Evolutionary conservation across 2,888 invertebrate species (phyloP).

Genomic region (Coecobrya sp.): DNA sequence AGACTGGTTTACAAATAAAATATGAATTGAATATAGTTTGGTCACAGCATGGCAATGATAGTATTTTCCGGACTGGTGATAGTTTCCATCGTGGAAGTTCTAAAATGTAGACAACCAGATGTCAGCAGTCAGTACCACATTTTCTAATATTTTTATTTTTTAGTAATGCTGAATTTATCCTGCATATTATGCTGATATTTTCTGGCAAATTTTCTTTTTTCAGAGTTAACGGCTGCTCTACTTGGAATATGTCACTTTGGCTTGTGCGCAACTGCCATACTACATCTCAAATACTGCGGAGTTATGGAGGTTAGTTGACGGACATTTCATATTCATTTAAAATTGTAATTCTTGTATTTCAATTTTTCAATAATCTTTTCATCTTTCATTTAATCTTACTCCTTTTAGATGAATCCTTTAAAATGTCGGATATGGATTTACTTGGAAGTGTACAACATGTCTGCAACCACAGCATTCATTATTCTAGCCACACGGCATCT

Average conservation of each 20-base stretch:
- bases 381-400: neutral
- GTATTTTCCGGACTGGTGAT: conserved; percentile 71
- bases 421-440: conserved; percentile 77
- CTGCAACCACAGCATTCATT: conserved; percentile 70
- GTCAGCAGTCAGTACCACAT: conserved; percentile 46
- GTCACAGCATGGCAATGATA: conserved; percentile 68
- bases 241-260: conserved; percentile 74
- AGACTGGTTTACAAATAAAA: too few species aligned
- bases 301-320: conserved; percentile 64
- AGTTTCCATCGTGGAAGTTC: conserved; percentile 54
- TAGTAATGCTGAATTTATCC: neutral
- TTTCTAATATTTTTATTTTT: neutral
- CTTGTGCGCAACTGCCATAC: conserved; percentile 69
- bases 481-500: conserved; percentile 68
- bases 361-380: neutral
- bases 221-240: conserved; percentile 58
- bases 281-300: conserved; percentile 69
- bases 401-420: conserved; percentile 67
- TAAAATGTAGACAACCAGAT: conserved; percentile 53
- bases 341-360: neutral
- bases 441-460: conserved; percentile 76
- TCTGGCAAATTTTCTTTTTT: conserved; percentile 22
- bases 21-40: conserved; percentile 22
- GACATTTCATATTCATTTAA: neutral
- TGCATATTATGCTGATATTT: conserved; percentile 23